phyloP scores from a whole-genome alignment of 2,113 vertebrate genomes.

The Myrmophylax atrothorax region DNA sequence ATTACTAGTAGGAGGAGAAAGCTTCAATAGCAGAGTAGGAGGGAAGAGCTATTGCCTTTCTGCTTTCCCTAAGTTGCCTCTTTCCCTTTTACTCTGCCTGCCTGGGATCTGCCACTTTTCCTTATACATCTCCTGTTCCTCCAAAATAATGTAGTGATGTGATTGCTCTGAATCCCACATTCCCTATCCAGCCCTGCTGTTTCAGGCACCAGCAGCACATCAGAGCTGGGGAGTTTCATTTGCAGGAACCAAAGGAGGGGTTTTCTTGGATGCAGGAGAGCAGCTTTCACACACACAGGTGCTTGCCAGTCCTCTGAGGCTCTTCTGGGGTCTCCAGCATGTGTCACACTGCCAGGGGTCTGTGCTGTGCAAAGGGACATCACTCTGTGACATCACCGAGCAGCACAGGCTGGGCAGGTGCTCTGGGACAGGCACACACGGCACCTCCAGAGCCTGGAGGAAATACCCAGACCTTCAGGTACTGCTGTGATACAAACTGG shows the following conservation, averaged over 20 bases:
- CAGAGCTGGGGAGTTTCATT: not conserved
- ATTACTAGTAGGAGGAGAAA: not conserved
- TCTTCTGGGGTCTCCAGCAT: accelerated
- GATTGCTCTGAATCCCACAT: not conserved
- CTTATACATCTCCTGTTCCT: not conserved
- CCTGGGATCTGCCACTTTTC: not conserved
- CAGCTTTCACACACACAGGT: not conserved
- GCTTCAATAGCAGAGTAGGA: not conserved
- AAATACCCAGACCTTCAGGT: not conserved
- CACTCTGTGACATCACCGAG: accelerated
- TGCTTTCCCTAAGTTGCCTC: not conserved
- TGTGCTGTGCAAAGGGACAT: accelerated
- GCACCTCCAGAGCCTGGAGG: not conserved
- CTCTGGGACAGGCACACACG: not conserved
- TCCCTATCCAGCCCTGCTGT: not conserved
- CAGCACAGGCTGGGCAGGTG: not conserved
- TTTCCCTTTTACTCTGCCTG: not conserved
- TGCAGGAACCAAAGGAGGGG: not conserved
- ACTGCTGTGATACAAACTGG: not conserved
- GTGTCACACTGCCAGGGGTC: not conserved
- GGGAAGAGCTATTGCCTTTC: not conserved
- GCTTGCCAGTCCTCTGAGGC: not conserved
- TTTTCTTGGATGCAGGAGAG: not conserved
- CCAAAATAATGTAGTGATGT: accelerated
- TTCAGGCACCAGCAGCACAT: accelerated